Conservation (phyloP, 1,140 invertebrate genomes). For the Subanguina moxae region DNA sequence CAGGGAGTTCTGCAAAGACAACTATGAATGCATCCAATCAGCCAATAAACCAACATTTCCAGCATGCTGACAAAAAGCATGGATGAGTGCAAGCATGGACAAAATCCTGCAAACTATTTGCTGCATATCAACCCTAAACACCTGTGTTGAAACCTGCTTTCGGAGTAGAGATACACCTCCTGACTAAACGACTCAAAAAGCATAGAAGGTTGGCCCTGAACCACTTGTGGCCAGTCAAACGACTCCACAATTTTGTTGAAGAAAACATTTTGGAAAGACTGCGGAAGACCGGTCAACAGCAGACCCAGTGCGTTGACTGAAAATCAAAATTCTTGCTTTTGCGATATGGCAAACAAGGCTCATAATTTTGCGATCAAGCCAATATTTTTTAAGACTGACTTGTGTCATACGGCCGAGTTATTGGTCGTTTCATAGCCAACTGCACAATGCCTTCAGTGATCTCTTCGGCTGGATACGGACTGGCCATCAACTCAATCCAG, state of each 20-base stretch:
- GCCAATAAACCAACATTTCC: slow-evolving; percentile 27
- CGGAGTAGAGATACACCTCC: slow-evolving; percentile 40
- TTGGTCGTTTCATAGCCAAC: slow-evolving; percentile 32
- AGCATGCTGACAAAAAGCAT: slow-evolving; percentile 38
- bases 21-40: background rate
- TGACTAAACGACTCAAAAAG: slow-evolving; percentile 41
- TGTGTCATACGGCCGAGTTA: slow-evolving; percentile 34
- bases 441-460: slow-evolving; percentile 34
- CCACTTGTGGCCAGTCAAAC: slow-evolving; percentile 39
- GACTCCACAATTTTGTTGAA: slow-evolving; percentile 35
- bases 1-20: slow-evolving; percentile 24
- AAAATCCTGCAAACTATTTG: slow-evolving; percentile 14
- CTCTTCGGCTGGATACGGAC: slow-evolving; percentile 24
- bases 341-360: background rate
- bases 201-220: slow-evolving; percentile 23
- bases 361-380: background rate
- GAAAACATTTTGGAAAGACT: slow-evolving; percentile 36
- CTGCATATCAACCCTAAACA: too few species aligned
- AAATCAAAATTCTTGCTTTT: too few species aligned
- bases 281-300: slow-evolving; percentile 32
- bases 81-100: slow-evolving; percentile 42
- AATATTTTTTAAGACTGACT: background rate
- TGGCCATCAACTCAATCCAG: slow-evolving; percentile 42
- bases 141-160: too few species aligned
- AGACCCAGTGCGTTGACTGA: slow-evolving; percentile 37